These are phyloP conservation scores for Arctopsyche grandis DNA, from an alignment of 1,140 invertebrate genomes.

Conservation along the genomic window DNA sequence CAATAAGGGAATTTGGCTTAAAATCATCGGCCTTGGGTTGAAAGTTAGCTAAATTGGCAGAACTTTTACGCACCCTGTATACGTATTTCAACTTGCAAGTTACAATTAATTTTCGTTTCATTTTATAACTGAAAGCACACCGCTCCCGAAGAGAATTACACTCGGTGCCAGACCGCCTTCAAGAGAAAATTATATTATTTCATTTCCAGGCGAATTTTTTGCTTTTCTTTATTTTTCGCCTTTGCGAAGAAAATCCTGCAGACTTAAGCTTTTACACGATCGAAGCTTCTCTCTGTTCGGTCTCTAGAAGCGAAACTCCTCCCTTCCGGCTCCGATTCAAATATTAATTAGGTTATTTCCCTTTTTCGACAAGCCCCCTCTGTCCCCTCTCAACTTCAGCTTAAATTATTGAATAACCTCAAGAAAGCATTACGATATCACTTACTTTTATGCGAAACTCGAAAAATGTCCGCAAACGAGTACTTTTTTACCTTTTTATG, in stretches of 20 bases:
- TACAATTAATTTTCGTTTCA: conserved; percentile 1
- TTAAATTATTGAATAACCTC: too few relatives aligned
- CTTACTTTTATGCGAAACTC: too few relatives aligned
- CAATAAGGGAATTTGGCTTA: too few relatives aligned
- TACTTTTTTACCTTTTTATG: too few relatives aligned
- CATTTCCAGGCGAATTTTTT: conserved; percentile 1
- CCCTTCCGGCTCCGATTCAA: neutral
- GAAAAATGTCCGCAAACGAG: too few relatives aligned
- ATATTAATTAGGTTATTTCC: conserved; percentile 5
- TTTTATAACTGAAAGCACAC: neutral
- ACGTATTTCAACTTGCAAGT: neutral
- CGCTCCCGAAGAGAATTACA: neutral
- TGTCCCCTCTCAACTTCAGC: too few relatives aligned
- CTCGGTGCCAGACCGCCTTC: neutral
- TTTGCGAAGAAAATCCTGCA: neutral
- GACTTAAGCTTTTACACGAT: conserved; percentile 7
- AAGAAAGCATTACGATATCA: too few relatives aligned
- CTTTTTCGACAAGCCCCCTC: neutral
- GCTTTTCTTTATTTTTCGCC: conserved; percentile 9
- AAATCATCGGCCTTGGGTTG: too few relatives aligned
- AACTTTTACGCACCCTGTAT: neutral
- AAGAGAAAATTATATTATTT: conserved; percentile 13
- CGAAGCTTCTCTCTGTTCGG: neutral
- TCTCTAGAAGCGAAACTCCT: too few relatives aligned
- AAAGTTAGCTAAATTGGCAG: too few relatives aligned